These are phyloP conservation scores for Tetranychus cinnabarinus DNA, from an alignment of 1,140 invertebrate genomes.

Conservation along the genomic window DNA sequence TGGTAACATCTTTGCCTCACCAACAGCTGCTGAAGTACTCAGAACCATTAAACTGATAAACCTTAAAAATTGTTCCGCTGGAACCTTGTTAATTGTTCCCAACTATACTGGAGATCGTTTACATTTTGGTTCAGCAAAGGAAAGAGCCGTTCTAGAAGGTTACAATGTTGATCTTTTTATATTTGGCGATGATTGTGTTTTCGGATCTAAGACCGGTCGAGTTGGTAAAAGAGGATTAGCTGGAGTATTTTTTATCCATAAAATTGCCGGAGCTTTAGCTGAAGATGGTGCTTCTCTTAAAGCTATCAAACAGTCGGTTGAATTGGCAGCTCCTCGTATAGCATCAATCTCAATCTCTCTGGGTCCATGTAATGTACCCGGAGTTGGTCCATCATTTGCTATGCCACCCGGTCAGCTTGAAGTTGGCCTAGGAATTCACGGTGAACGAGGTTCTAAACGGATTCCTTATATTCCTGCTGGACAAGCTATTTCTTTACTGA, in stretches of 20 bases:
- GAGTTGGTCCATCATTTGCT: slow-evolving; percentile 34
- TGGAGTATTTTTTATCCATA: slow-evolving; percentile 43
- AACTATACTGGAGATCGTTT: slow-evolving; percentile 71
- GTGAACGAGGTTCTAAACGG: slow-evolving; percentile 53
- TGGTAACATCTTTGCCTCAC: slow-evolving; percentile 53
- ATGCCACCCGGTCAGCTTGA: slow-evolving; percentile 43
- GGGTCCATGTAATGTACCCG: slow-evolving; percentile 42
- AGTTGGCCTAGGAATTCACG: slow-evolving; percentile 56
- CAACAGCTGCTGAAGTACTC: slow-evolving; percentile 39
- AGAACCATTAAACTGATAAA: slow-evolving; percentile 35
- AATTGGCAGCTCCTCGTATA: slow-evolving; percentile 20
- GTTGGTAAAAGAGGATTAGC: slow-evolving; percentile 44
- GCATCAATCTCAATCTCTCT: slow-evolving; percentile 49
- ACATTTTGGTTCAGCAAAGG: slow-evolving; percentile 58
- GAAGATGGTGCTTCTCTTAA: slow-evolving; percentile 31
- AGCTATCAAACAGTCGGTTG: slow-evolving; percentile 21
- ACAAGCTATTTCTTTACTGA: slow-evolving; percentile 23
- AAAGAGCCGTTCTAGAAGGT: slow-evolving; percentile 36
- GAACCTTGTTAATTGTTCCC: slow-evolving; percentile 39
- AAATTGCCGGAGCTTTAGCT: slow-evolving; percentile 49
- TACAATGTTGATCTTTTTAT: slow-evolving; percentile 38
- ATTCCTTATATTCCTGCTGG: slow-evolving; percentile 29
- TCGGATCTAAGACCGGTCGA: slow-evolving; percentile 15
- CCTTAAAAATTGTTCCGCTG: slow-evolving; percentile 13
- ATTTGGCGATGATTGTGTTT: slow-evolving; percentile 45